Conservation (phyloP, 2,113 vertebrate genomes). For the Condylura cristata region DNA sequence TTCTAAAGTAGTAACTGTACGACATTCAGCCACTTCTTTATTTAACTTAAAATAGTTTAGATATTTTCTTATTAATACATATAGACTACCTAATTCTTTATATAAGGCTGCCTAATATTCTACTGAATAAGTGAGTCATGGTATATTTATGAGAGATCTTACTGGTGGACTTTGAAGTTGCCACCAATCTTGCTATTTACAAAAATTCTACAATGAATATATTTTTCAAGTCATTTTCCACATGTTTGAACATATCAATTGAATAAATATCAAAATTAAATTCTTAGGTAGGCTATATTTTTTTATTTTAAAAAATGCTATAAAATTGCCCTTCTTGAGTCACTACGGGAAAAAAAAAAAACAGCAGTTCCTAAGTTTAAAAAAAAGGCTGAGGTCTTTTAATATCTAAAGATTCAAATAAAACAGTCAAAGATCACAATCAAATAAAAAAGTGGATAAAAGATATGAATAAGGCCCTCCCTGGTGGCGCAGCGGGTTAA, state of each 20-base stretch:
- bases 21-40: not conserved
- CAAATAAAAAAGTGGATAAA: not conserved
- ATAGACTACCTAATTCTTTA: not conserved
- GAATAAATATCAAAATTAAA: not conserved
- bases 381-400: not conserved
- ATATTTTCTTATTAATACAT: not conserved
- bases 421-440: not conserved
- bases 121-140: not conserved
- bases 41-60: not conserved
- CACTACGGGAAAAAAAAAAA: not conserved
- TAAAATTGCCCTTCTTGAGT: not conserved
- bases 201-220: not conserved
- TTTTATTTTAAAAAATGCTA: conserved; percentile 6
- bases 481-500: too few species aligned
- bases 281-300: not conserved
- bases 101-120: not conserved
- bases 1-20: not conserved
- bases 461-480: not conserved
- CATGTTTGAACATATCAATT: not conserved
- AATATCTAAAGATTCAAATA: not conserved
- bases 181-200: not conserved
- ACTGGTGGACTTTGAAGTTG: not conserved
- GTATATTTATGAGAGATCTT: not conserved
- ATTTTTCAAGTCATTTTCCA: not conserved
- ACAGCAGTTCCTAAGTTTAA: not conserved